A percentile compares a stretch with the other conserved stretches of the same genome.
Evolutionary conservation across 2,113 vertebrate genomes (phyloP).

Genomic region (Equus przewalskii): DNA sequence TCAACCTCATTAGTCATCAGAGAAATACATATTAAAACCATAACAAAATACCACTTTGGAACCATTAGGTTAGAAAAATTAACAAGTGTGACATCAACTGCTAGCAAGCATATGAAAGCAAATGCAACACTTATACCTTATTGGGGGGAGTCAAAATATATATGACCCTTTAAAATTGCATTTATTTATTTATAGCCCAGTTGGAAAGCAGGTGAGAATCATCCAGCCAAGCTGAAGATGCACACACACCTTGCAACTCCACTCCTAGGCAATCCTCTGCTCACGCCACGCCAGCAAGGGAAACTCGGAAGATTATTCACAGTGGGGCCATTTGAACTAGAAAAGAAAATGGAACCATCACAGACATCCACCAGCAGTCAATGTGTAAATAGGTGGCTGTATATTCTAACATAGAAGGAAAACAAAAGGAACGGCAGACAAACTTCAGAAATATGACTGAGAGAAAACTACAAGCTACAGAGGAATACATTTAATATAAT

Average conservation of each 20-base stretch:
- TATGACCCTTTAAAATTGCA: neutral
- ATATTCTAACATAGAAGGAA: neutral
- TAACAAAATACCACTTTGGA: neutral
- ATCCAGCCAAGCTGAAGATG: neutral
- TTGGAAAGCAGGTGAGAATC: neutral
- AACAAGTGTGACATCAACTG: neutral
- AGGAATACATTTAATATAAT: neutral
- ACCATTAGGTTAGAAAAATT: neutral
- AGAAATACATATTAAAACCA: constrained; percentile 26
- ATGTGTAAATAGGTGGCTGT: neutral
- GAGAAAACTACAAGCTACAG: neutral
- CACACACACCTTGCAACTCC: neutral
- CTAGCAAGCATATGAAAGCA: constrained; percentile 23
- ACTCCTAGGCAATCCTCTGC: neutral
- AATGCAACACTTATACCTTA: neutral
- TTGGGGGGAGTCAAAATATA: no score
- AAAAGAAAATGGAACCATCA: neutral
- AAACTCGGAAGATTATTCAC: neutral
- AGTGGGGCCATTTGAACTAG: neutral
- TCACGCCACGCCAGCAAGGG: neutral
- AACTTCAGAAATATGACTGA: neutral
- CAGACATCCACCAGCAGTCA: neutral
- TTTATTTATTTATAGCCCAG: no score
- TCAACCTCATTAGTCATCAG: neutral
- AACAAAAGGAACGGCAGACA: neutral